Evolutionary conservation across 92 coral and sea anemone species (phyloP), one percentile per base, ranked within the genome.

Genomic region (Porites rus): DNA sequence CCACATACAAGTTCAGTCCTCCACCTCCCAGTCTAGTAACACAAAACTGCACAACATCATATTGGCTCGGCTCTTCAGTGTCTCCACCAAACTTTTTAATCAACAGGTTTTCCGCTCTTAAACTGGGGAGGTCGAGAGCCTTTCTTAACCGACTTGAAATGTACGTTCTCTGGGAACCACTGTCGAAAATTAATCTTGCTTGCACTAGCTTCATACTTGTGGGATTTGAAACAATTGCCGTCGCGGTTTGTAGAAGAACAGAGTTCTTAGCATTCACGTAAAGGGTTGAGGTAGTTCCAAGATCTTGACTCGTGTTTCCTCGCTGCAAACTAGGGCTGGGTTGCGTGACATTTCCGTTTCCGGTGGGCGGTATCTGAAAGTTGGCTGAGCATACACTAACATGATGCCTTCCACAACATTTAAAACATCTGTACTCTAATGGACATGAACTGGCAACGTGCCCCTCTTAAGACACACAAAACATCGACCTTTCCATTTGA

Each of bases 131-230:
- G 74, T 83, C 84, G 72, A 94, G 77, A 53, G 79, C 78, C 17
- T 78, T 18, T 83, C 77, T 89, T 13, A 94, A 86, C 76, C 85
- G 71, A 13, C 76, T 58, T 64, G 91, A 78, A 75, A 87, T 74
- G 74, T 89, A 89, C 13, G 93, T 79, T 51, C 95, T 76, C 77
- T 94, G 95, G 31, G 92, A 89, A 72, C 81, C 92, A 68, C 93
- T 85, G 73, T 94, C 91, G 53, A 92, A 79, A 56, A 94, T 84
- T 24, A 92, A 16, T 84, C 95, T 77, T 58, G 82, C 93, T 20
- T 73, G 88, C 82, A 89, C 86, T 28, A 56, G 65, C 19, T 72
- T 83, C 74, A 86, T 76, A 38, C 14, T 21, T 13, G 59, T 75
- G 5, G 88, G 90, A 25, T 79, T 84, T n/a, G 82, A 65, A 66